Percentiles rank a stretch among this genome's conserved stretches.
Conservation (phyloP, 2,797 vertebrate genomes). For the Balearica regulorum region DNA sequence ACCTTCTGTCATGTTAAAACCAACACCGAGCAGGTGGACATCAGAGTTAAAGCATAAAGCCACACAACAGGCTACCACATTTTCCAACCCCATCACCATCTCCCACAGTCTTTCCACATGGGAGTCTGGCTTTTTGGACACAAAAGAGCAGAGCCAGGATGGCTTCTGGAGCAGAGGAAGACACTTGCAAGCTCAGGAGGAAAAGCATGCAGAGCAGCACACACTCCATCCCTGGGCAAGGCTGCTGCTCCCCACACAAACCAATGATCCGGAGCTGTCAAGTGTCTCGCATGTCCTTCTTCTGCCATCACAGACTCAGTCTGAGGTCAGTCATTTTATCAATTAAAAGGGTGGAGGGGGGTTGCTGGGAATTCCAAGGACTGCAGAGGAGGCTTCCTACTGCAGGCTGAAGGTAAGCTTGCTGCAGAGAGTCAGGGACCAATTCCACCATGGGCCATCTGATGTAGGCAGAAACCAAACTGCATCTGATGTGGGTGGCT, state of each 20-base stretch:
- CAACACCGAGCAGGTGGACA: not conserved
- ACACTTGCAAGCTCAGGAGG: not conserved
- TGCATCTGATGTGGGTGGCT: not conserved
- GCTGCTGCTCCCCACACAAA: not conserved
- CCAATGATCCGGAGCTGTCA: not conserved
- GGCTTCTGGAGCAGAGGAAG: not conserved
- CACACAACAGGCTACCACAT: not conserved
- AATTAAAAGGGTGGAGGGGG: not conserved
- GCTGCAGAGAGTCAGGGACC: not conserved
- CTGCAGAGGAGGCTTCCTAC: not conserved
- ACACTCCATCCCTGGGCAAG: not conserved
- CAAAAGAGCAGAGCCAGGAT: not conserved
- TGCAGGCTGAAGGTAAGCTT: not conserved
- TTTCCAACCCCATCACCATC: not conserved
- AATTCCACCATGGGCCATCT: not conserved
- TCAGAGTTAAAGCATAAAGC: not conserved
- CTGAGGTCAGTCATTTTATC: not conserved
- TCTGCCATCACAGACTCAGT: not conserved
- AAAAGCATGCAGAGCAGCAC: not conserved
- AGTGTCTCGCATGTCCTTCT: not conserved
- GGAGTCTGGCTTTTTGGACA: not conserved
- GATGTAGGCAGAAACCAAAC: not conserved
- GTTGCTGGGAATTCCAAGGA: not conserved
- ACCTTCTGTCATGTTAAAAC: not conserved
- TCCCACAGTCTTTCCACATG: fast-evolving